Base-by-base conservation (phyloP, 2,797 vertebrate species). In the Philypnodon macrostomus region DNA sequence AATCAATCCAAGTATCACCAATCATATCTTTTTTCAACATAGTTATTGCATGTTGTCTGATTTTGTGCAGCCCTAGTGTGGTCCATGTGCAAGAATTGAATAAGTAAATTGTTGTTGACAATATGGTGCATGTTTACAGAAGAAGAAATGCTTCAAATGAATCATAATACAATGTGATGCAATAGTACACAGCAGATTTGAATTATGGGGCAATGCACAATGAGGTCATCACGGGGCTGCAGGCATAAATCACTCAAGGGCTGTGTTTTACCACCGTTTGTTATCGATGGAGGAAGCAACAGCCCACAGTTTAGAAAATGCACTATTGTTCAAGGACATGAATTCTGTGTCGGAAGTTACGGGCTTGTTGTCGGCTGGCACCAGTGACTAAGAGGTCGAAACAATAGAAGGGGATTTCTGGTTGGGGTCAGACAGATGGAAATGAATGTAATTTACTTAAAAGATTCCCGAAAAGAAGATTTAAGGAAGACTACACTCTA, bases 131-230 rank as follows among this genome's bases (percentile, higher is more conserved):
- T 69, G 77, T 82, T 79, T 76, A 58, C 70, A 72, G 78, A 83
- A 76, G 44, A 52, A 67, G 67, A 57, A 16, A 15, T 30, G 52
- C 73, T 73, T 60, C 55, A 79, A 83, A 69, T 87, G 86, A 87
- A 64, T 82, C 81, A 82, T 56, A n/a, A 70, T 73, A 80, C 82
- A 84, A 77, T 67, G 80, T 82, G 80, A 83, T 77, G 81, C 85
- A 86, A 81, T 73, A 67, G 71, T 55, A 79, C 70, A 61, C 61
- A 77, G 80, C 73, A 78, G 68, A 86, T 85, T 83, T 85, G 86
- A 85, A 87, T 85, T 85, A 85, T 84, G 77, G 81, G 63, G 73
- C 81, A 70, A 55, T 82, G 81, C 81, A 84, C 82, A 88, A 87
- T 84, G 86, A 88, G 86, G 86, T 85, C 86, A 87, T 80, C 59